A percentile compares a stretch with the other conserved stretches of the same genome.
Evolutionary conservation across 2,888 invertebrate species (phyloP).

Genomic region (Ornithoptera alexandrae): DNA sequence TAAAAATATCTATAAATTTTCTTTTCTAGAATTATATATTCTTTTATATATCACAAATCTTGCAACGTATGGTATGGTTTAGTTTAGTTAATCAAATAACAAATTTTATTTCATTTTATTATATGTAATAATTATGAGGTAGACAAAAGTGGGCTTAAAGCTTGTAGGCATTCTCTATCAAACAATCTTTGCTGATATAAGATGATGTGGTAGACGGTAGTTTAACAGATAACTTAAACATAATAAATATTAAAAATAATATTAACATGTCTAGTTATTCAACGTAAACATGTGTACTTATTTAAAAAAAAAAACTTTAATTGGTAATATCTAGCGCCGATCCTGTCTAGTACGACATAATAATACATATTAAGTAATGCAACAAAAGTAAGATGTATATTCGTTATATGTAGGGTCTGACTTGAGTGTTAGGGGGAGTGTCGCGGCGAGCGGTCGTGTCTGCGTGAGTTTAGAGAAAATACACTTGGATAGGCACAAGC

Average conservation of each 20-base stretch:
- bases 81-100: background rate
- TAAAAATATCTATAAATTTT: too few species aligned
- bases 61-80: background rate
- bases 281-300: too few species aligned
- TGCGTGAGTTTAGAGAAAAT: slow-evolving; percentile 30
- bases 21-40: background rate
- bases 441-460: slow-evolving; percentile 55
- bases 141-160: too few species aligned
- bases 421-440: slow-evolving; percentile 51
- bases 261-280: too few species aligned
- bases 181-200: too few species aligned
- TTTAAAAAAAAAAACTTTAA: too few species aligned
- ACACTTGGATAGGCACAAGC: slow-evolving; percentile 37
- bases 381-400: slow-evolving; percentile 10
- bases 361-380: slow-evolving; percentile 10
- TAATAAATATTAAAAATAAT: too few species aligned
- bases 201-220: too few species aligned
- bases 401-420: slow-evolving; percentile 33
- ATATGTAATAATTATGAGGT: too few species aligned
- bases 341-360: background rate
- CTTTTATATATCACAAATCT: background rate
- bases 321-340: background rate
- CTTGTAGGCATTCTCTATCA: too few species aligned
- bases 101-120: too few species aligned
- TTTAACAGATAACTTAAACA: too few species aligned